Evolutionary conservation across 1,140 invertebrate genomes (phyloP), one percentile per base, ranked within the genome.

Genomic region (Trachelipus rathkii): DNA sequence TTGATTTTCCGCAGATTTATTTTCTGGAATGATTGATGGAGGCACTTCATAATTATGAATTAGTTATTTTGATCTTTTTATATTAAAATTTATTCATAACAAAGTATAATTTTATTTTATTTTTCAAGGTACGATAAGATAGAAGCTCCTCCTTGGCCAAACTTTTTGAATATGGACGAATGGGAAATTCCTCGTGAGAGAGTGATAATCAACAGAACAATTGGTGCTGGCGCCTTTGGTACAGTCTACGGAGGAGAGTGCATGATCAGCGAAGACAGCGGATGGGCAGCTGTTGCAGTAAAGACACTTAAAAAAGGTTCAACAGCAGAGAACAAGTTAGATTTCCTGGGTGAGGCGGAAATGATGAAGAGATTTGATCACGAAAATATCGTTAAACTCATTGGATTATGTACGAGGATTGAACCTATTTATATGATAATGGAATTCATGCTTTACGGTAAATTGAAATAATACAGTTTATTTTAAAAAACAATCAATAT

Each of bases 291-390:
- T 0, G 93, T 96, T 0, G 95, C 95, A 10, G 94, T 96, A 0
- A 97, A 97, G 85, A 95, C 95, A 0, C 86, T 96, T 0, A 95
- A 96, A 84, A 85, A 89, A 10, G 92, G 92, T 0, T 92, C 92
- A 2, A 89, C 89, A 0, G 89, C 90, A 9, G 94, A 96, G 81
- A 92, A 95, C 83, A 95, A 95, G 84, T 85, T 95, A n/a, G 94
- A 96, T 84, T 96, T 96, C 81, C 86, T 96, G n/a, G 92, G 92
- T 73, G 95, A 97, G 84, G 94, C 94, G 0, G 93, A 95, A 83
- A 90, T 93, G 23, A 96, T 97, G 92, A 96, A 96, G 82, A 87
- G 91, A 69, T 94, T 97, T 84, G 91, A 94, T 71, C 95, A 97
- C 83, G 90, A 91, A 78, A 97, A 98, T 84, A 92, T 98, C 44